A percentile compares a stretch with the other conserved stretches of the same genome.
Conservation (phyloP, 2,797 vertebrate species). For the Tauraco hartlaubi region DNA sequence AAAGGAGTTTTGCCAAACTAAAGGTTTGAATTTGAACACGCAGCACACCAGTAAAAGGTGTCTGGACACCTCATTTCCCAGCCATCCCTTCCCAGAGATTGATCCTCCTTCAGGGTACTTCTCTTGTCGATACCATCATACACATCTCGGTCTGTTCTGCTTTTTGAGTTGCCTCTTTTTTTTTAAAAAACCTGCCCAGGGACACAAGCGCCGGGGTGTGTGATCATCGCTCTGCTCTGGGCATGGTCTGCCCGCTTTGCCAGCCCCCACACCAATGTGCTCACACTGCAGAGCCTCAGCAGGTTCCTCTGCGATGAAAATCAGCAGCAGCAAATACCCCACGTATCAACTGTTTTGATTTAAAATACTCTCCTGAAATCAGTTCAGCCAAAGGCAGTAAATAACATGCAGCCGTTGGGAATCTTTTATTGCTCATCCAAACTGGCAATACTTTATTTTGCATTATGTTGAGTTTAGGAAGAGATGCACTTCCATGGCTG, state of each 20-base stretch:
- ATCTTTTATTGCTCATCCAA: neutral
- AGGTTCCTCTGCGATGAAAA: neutral
- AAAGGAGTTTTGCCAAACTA: neutral
- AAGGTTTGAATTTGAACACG: neutral
- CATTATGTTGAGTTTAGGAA: neutral
- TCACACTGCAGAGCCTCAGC: neutral
- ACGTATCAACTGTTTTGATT: neutral
- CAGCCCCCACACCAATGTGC: neutral
- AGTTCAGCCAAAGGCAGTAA: slow-evolving; percentile 3
- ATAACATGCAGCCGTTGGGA: neutral
- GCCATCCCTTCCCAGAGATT: neutral
- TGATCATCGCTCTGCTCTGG: neutral
- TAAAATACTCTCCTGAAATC: slow-evolving; percentile 1
- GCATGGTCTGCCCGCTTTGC: neutral
- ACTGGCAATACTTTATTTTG: neutral
- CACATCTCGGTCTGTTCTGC: fast-evolving
- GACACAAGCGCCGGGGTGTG: neutral
- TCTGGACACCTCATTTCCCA: neutral
- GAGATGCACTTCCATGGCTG: neutral
- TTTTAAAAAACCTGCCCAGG: neutral
- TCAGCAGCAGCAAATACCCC: neutral
- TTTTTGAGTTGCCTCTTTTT: neutral
- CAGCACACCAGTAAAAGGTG: neutral
- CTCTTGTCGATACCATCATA: fast-evolving
- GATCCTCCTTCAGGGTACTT: neutral